phyloP scores from a whole-genome alignment of 2,888 invertebrate genomes.

The Drepanosiphum platanoidis region DNA sequence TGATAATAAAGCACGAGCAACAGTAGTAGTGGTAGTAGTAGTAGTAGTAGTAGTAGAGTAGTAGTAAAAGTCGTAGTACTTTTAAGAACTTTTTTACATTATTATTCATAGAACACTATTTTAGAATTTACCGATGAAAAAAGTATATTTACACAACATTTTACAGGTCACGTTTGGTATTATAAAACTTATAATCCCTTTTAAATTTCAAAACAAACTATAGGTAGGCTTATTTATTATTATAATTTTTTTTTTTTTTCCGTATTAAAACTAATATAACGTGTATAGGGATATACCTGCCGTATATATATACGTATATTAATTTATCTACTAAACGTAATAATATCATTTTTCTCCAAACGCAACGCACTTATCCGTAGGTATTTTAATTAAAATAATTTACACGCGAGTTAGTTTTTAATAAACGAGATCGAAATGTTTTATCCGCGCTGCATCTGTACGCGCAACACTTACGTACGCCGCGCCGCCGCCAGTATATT shows the following conservation, averaged over 20 bases:
- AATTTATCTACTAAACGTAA: background rate
- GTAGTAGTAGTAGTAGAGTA: background rate
- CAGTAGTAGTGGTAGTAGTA: background rate
- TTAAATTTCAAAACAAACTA: conserved; percentile 18
- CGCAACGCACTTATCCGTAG: background rate
- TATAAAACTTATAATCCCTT: conserved; percentile 30
- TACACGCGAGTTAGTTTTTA: background rate
- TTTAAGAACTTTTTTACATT: background rate
- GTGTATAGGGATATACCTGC: too few relatives aligned
- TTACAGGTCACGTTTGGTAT: conserved; percentile 22
- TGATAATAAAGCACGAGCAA: background rate
- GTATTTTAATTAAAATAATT: conserved; percentile 14
- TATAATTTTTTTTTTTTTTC: background rate
- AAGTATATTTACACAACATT: background rate
- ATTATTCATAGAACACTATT: background rate
- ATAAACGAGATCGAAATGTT: background rate
- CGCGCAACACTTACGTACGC: too few relatives aligned
- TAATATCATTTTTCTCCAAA: background rate
- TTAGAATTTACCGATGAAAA: background rate
- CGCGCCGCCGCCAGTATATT: too few relatives aligned
- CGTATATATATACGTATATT: background rate
- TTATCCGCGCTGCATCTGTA: background rate
- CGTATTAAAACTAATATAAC: background rate
- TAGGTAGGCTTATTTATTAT: conserved; percentile 1
- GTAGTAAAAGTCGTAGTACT: background rate